phyloP scores from a whole-genome alignment of 2,113 vertebrate genomes.

The Eclectus roratus region DNA sequence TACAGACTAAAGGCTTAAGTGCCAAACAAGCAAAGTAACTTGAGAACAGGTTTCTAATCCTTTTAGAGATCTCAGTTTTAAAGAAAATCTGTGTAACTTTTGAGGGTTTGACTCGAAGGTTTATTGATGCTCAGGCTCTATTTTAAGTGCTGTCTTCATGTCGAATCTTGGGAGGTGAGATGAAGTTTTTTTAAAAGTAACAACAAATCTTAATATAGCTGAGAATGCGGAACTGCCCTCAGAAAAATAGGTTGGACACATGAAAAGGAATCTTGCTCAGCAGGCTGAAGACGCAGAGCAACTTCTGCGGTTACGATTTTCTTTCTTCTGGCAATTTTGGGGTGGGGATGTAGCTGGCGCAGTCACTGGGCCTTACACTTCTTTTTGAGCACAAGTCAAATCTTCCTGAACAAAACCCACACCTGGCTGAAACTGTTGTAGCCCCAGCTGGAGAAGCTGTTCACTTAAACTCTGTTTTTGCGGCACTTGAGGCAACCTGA shows the following conservation, averaged over 20 bases:
- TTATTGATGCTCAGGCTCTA: conserved; percentile 12
- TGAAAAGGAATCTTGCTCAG: conserved; percentile 71
- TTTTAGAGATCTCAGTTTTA: neutral
- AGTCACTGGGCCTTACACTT: conserved; percentile 6
- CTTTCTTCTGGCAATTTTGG: conserved; percentile 52
- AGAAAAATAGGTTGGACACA: conserved; percentile 56
- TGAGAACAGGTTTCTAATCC: neutral
- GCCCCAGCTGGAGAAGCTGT: neutral
- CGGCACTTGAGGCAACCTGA: neutral
- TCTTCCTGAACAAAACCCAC: neutral
- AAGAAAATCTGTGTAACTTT: neutral
- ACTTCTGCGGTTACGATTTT: conserved; percentile 51
- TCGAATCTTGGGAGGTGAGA: conserved; percentile 20
- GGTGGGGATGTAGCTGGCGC: conserved; percentile 46
- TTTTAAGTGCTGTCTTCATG: conserved; percentile 32
- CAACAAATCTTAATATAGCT: conserved; percentile 58
- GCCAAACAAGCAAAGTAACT: neutral
- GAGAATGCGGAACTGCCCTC: conserved; percentile 75
- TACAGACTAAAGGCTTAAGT: neutral
- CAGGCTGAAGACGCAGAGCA: conserved; percentile 54
- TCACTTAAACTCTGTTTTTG: neutral
- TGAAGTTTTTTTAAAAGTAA: conserved; percentile 13
- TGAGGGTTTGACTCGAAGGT: neutral
- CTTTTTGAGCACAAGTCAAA: neutral
- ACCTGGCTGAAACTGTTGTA: neutral